Percentiles rank a stretch among this genome's conserved stretches.
These are phyloP conservation scores for Drosophila nannoptera DNA, from an alignment of 1,140 invertebrate species.

Conservation along the genomic window DNA sequence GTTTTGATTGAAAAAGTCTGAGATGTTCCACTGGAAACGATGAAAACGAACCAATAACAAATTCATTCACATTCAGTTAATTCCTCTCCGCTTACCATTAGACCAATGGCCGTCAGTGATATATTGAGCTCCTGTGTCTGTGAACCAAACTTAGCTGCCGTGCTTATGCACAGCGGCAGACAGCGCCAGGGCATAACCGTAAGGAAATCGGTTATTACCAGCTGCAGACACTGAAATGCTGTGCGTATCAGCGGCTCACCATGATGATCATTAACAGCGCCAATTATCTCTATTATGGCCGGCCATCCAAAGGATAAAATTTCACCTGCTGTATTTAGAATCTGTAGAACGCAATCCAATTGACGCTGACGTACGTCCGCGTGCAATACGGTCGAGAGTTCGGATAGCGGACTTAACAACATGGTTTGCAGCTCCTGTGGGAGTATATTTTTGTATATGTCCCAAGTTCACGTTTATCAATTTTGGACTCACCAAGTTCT, in stretches of 20 bases:
- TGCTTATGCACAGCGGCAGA: conserved; percentile 94
- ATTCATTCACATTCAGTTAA: background rate
- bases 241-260: conserved; percentile 94
- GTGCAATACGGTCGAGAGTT: conserved; percentile 92
- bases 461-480: background rate
- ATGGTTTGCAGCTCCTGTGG: conserved; percentile 90
- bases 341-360: conserved; percentile 95
- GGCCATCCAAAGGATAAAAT: conserved; percentile 96
- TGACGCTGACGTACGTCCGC: conserved; percentile 96
- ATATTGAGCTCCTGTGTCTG: conserved; percentile 99
- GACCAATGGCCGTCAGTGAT: conserved; percentile 96
- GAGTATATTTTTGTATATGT: background rate
- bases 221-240: conserved; percentile 96
- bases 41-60: background rate
- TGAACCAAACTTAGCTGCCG: conserved; percentile 96
- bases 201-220: conserved; percentile 97
- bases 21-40: conserved; percentile 94
- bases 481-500: conserved; percentile 85
- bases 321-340: conserved; percentile 95
- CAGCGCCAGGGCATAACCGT: conserved; percentile 92
- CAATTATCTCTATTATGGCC: conserved; percentile 94
- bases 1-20: conserved; percentile 97
- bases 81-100: conserved; percentile 86
- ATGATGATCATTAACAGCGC: conserved; percentile 94
- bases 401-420: conserved; percentile 91